phyloP scores from a whole-genome alignment of 2,888 invertebrate species.

The Drosophila colorata region DNA sequence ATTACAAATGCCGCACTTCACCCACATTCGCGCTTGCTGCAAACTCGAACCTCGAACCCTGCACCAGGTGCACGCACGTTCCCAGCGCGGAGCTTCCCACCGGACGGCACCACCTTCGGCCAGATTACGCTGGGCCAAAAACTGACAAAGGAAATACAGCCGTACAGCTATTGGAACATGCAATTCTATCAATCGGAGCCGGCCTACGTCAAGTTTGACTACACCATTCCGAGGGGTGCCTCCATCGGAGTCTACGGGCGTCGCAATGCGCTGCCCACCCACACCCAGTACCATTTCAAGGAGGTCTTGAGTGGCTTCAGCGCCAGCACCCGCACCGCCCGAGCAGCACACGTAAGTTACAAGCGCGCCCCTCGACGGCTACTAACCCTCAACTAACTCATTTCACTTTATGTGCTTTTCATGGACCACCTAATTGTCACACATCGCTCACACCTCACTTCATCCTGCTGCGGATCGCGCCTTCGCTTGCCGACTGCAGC shows the following conservation, averaged over 20 bases:
- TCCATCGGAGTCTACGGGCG: slow-evolving; percentile 98
- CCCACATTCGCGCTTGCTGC: slow-evolving; percentile 25
- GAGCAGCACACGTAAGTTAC: slow-evolving; percentile 94
- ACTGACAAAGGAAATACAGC: slow-evolving; percentile 94
- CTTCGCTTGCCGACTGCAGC: slow-evolving; percentile 79
- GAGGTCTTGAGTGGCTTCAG: slow-evolving; percentile 96
- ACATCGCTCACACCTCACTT: slow-evolving; percentile 8
- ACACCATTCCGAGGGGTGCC: slow-evolving; percentile 95
- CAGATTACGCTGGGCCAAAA: slow-evolving; percentile 95
- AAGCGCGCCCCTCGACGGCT: slow-evolving; percentile 17
- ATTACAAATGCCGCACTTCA: background rate
- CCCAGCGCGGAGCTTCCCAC: slow-evolving; percentile 95
- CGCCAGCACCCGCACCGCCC: slow-evolving; percentile 92
- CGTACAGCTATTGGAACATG: slow-evolving; percentile 99
- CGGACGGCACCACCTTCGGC: slow-evolving; percentile 96
- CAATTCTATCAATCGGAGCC: slow-evolving; percentile 98
- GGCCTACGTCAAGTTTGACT: slow-evolving; percentile 97
- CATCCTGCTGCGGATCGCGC: slow-evolving; percentile 5
- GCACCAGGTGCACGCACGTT: slow-evolving; percentile 92
- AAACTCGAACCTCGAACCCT: background rate
- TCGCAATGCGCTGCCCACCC: slow-evolving; percentile 96
- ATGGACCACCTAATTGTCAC: slow-evolving; percentile 31
- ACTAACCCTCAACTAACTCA: slow-evolving; percentile 53
- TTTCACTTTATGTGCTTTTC: slow-evolving; percentile 59
- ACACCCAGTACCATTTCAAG: slow-evolving; percentile 98